A percentile compares a stretch with the other conserved stretches of the same genome.
Conservation (phyloP, 2,888 invertebrate genomes). For the Lymantria monacha region DNA sequence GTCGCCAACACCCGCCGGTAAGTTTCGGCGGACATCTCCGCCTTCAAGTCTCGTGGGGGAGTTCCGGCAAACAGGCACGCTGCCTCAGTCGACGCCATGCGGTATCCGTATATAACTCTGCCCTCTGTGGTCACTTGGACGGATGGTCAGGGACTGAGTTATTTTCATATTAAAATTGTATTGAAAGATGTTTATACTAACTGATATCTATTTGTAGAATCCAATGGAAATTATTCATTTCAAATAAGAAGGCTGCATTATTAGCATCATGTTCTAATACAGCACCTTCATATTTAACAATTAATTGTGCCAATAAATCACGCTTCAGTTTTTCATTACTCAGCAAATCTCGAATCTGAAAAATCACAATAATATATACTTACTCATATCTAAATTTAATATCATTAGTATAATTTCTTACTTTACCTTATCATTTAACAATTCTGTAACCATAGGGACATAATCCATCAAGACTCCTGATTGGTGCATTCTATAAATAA, state of each 20-base stretch:
- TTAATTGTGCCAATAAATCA: constrained; percentile 68
- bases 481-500: constrained; percentile 68
- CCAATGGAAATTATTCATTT: constrained; percentile 84
- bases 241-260: constrained; percentile 82
- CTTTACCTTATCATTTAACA: constrained; percentile 74
- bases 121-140: too few species aligned
- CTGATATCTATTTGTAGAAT: constrained; percentile 82
- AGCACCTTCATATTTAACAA: constrained; percentile 77
- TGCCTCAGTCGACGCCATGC: too few species aligned
- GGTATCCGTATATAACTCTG: too few species aligned
- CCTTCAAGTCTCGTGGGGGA: too few species aligned
- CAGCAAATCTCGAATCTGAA: constrained; percentile 66
- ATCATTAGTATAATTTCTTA: too few species aligned
- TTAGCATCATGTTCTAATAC: constrained; percentile 72
- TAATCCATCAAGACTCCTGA: constrained; percentile 81
- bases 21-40: too few species aligned
- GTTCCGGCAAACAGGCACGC: too few species aligned
- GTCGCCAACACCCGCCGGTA: too few species aligned
- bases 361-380: constrained; percentile 5
- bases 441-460: constrained; percentile 77
- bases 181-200: constrained; percentile 35
- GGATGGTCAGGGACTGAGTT: too few species aligned
- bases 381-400: neutral
- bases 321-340: constrained; percentile 72
- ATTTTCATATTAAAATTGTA: too few species aligned